Evolutionary conservation across 2,113 vertebrate genomes (phyloP).

Genomic region (Mystacornis crossleyi): DNA sequence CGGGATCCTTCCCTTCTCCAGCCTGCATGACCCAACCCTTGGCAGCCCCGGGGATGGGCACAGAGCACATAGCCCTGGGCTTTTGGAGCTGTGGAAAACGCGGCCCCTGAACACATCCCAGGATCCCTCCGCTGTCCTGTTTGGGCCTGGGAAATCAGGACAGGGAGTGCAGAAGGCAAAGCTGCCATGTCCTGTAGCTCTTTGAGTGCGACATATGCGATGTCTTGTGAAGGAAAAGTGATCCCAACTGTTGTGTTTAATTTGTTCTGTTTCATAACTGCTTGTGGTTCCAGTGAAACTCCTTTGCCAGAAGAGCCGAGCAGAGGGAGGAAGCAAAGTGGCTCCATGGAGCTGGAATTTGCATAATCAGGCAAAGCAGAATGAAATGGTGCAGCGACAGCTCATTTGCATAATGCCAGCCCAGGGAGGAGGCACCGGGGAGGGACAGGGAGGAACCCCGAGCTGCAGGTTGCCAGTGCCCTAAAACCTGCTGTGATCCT

Average conservation of each 20-base stretch:
- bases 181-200: not conserved
- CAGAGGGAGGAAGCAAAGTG: not conserved
- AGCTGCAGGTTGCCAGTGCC: too few species aligned
- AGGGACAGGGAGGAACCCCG: not conserved
- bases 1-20: not conserved
- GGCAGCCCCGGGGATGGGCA: not conserved
- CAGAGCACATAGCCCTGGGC: not conserved
- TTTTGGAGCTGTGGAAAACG: not conserved
- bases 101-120: too few species aligned
- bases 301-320: not conserved
- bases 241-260: not conserved
- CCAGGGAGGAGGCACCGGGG: not conserved
- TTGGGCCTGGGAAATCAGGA: not conserved
- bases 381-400: not conserved
- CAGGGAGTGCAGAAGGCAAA: not conserved
- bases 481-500: not conserved
- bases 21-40: not conserved
- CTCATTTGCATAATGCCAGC: not conserved
- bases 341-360: not conserved
- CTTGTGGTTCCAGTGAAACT: not conserved
- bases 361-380: conserved; percentile 20
- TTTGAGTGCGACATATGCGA: not conserved
- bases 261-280: not conserved
- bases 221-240: not conserved
- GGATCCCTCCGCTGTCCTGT: accelerated